These are phyloP conservation scores for Ailurus styani DNA, from an alignment of 2,113 vertebrate species.

Conservation along the genomic window DNA sequence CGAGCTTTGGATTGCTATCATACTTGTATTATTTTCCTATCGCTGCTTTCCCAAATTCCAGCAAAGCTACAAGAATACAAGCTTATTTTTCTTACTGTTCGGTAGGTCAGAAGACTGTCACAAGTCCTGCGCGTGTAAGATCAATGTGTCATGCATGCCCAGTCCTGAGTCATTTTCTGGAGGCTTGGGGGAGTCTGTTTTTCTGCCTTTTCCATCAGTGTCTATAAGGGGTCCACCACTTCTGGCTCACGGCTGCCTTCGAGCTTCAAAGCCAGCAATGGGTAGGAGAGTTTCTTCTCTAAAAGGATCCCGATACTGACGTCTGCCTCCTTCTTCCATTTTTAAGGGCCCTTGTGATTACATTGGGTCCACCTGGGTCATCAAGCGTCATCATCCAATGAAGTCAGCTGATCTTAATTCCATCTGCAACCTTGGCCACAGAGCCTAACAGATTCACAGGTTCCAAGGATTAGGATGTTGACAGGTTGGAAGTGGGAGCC, in stretches of 20 bases:
- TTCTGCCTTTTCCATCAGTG: background rate
- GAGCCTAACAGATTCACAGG: background rate
- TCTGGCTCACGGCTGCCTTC: background rate
- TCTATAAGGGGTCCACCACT: background rate
- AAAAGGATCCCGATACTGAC: background rate
- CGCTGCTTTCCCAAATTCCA: background rate
- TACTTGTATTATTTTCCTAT: background rate
- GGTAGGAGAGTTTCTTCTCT: rapidly evolving
- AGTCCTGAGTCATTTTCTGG: background rate
- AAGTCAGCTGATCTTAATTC: background rate
- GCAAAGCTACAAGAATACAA: background rate
- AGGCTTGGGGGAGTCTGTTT: background rate
- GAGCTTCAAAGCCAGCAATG: background rate
- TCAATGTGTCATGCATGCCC: background rate
- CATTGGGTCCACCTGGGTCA: background rate
- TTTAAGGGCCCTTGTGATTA: background rate
- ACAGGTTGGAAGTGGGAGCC: background rate
- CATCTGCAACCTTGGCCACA: background rate
- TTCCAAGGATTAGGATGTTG: background rate
- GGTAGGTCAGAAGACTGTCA: background rate
- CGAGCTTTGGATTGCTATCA: background rate
- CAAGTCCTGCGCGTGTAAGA: background rate
- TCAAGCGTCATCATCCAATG: background rate
- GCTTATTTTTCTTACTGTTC: background rate
- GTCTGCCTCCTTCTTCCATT: background rate